Evolutionary conservation across 2,113 vertebrate species (phyloP), one percentile per base, ranked within the genome.

Genomic region (Tylochromis polylepis): DNA sequence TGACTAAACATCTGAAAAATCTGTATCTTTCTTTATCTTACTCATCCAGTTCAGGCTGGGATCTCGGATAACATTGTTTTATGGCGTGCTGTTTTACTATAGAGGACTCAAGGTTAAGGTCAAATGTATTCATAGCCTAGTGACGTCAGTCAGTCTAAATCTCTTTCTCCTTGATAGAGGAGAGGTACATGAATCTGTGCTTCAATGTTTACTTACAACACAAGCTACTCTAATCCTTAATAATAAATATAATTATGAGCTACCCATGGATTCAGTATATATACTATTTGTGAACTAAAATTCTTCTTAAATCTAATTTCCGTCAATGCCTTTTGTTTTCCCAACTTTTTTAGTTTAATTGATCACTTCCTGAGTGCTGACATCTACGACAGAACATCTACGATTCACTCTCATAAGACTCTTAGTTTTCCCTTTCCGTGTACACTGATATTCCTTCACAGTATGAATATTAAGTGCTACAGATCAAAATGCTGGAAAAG

Each of bases 401-500:
- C 1, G 11, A 34, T 77, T 53, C 5, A 29, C 38, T 81, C 24
- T 56, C 24, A 2, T 88, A 90, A 91, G 86, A 92, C 88, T 87
- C 60, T 34, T 67, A 85, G 80, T 92, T 89, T 92, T 78, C 85
- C 80, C 79, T 84, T 38, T 91, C 86, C 79, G 36, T 86, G 80
- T 56, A 58, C 83, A 53, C 81, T 85, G 89, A 94, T 90, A 85
- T 93, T 89, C 93, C 92, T 96, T 97, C 96, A 97, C 96, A 97
- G 96, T 97, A 97, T 96, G 85, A 93, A 94, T 95, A 95, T 90
- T 96, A 94, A 96, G 92, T 97, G 96, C 96, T 97, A 97, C 96
- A 97, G 93, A 96, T 96, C 93, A 93, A 94, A 95, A 94, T 96
- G 96, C 96, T 97, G 96, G 95, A 95, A 95, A 96, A 92, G 94